These are phyloP conservation scores for Pararge aegeria DNA, from an alignment of 1,140 invertebrate species.

Conservation along the genomic window DNA sequence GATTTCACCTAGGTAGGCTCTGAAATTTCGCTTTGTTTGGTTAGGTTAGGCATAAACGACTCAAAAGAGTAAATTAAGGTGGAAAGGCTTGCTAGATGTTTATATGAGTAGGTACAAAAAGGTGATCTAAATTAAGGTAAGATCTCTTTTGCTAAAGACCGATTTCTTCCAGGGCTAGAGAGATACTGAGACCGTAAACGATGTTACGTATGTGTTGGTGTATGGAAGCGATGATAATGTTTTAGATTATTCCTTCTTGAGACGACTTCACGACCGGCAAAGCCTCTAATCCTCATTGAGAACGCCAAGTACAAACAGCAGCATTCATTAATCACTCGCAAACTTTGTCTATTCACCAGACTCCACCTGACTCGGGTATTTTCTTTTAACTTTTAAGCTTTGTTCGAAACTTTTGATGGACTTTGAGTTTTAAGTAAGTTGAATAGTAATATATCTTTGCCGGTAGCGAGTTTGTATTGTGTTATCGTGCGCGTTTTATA, in stretches of 20 bases:
- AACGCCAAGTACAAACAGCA: constrained; percentile 54
- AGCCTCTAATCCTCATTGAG: constrained; percentile 63
- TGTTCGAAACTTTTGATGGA: constrained; percentile 75
- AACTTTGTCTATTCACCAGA: constrained; percentile 70
- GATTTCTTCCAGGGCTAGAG: no score
- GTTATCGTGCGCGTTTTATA: constrained; percentile 17
- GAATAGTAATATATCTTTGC: constrained; percentile 76
- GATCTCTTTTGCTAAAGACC: no score
- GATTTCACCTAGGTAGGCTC: no score
- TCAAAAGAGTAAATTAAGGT: no score
- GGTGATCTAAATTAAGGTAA: no score
- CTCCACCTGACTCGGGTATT: constrained; percentile 73
- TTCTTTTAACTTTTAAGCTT: constrained; percentile 78
- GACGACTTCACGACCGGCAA: constrained; percentile 10
- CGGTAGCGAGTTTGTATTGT: constrained; percentile 22
- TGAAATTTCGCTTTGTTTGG: no score
- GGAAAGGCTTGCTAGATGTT: no score
- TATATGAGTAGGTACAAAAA: no score
- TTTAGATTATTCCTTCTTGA: no score
- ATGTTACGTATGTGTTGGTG: not conserved
- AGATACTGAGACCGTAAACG: no score
- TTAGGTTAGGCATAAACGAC: no score
- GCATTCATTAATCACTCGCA: constrained; percentile 67
- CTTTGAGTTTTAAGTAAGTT: constrained; percentile 76
- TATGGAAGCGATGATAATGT: no score